A percentile compares a stretch with the other conserved stretches of the same genome.
phyloP scores from a whole-genome alignment of 2,888 invertebrate species.

The Latrodectus elegans region DNA sequence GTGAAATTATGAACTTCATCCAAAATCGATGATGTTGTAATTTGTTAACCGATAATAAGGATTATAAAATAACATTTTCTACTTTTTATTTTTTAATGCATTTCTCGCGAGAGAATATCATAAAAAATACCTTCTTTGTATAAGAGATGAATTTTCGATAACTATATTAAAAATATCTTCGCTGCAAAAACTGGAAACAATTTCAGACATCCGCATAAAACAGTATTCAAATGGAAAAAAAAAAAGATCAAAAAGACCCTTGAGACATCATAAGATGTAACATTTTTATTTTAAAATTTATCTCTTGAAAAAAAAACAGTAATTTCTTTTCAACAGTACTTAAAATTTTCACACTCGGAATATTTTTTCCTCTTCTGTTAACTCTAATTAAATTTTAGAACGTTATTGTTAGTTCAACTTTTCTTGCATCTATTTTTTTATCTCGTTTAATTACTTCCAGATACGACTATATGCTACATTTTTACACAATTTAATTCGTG shows the following conservation, averaged over 20 bases:
- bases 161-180: background rate
- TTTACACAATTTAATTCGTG: background rate
- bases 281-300: conserved; percentile 1
- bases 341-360: conserved; percentile 16
- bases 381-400: conserved; percentile 44
- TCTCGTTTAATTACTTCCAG: conserved; percentile 42
- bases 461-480: background rate
- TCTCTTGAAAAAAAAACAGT: background rate
- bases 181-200: background rate
- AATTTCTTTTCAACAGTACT: conserved; percentile 1
- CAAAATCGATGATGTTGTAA: too few species aligned
- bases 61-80: too few species aligned
- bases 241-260: background rate
- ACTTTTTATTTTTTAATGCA: too few species aligned
- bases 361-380: background rate
- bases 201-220: background rate
- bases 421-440: conserved; percentile 28
- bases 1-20: too few species aligned
- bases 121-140: too few species aligned
- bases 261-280: background rate
- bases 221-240: background rate
- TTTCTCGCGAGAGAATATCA: too few species aligned
- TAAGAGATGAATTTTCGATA: background rate
- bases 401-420: conserved; percentile 36
- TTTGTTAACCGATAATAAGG: too few species aligned